Evolutionary conservation across 1,140 invertebrate species (phyloP).

Genomic region (Cryptotermes secundus): DNA sequence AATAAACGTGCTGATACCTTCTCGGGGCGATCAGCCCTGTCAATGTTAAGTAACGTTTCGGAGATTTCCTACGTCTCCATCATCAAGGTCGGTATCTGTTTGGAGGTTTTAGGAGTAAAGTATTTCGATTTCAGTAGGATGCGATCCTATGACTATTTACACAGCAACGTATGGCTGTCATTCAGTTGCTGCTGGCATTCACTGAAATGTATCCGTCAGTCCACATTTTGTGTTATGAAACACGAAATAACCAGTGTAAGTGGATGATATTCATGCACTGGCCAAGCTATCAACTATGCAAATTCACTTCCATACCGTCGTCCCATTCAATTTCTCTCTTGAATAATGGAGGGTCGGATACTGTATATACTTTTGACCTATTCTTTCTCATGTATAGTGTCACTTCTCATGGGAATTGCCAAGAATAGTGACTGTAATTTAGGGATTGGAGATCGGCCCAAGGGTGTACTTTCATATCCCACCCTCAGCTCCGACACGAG

Average conservation of each 20-base stretch:
- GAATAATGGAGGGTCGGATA: not conserved
- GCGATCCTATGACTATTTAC: no score
- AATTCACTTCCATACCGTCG: not conserved
- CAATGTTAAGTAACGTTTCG: no score
- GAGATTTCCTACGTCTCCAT: no score
- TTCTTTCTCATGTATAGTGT: not conserved
- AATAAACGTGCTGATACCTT: no score
- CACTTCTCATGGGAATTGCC: not conserved
- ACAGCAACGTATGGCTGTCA: no score
- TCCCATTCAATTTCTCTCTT: not conserved
- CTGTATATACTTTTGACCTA: not conserved
- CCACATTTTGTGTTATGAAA: no score
- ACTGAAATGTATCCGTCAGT: no score
- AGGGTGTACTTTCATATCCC: not conserved
- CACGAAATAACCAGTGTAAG: not conserved
- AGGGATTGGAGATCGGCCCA: not conserved
- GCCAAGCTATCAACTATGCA: not conserved
- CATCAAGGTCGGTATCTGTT: no score
- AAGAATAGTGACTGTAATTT: not conserved
- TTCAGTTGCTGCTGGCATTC: no score
- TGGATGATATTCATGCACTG: not conserved
- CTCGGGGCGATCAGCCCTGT: no score
- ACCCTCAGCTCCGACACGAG: not conserved
- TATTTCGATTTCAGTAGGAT: no score
- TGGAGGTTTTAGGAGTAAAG: no score